A percentile compares a stretch with the other conserved stretches of the same genome.
These are phyloP conservation scores for Passer domesticus DNA, from an alignment of 2,113 vertebrate genomes.

Conservation along the genomic window DNA sequence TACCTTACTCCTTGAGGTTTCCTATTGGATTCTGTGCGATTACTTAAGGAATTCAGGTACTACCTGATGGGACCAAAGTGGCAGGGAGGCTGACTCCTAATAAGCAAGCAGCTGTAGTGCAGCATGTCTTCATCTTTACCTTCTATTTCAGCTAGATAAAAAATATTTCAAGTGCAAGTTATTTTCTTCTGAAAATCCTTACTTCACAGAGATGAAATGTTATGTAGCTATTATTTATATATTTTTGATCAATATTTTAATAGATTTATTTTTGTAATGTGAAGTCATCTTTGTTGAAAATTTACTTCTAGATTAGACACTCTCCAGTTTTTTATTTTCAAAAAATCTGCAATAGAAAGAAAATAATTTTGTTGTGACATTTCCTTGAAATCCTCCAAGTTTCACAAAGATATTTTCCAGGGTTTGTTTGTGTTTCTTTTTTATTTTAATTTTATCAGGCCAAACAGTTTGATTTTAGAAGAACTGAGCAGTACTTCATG, in stretches of 20 bases:
- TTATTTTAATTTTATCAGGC: background rate
- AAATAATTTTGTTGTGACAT: background rate
- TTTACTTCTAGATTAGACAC: background rate
- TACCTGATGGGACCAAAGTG: conserved; percentile 2
- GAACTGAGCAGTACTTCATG: background rate
- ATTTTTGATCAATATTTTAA: background rate
- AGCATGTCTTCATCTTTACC: background rate
- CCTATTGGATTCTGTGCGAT: conserved; percentile 15
- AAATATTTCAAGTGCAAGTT: background rate
- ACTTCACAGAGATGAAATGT: background rate
- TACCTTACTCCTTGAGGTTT: conserved; percentile 40
- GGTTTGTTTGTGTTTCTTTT: background rate
- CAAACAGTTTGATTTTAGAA: background rate
- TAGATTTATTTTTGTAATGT: background rate
- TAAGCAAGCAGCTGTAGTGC: background rate
- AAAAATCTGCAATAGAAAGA: background rate
- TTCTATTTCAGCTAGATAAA: background rate
- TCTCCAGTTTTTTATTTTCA: background rate
- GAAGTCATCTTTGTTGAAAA: background rate
- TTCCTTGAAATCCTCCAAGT: background rate
- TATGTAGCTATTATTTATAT: background rate
- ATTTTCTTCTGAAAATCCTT: background rate
- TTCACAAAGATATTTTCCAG: background rate
- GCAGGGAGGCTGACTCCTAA: background rate
- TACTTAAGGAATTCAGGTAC: conserved; percentile 31